Percentiles rank a stretch among this genome's conserved stretches.
Conservation (phyloP, 1,140 invertebrate genomes). For the Stratiolaelaps scimitus region DNA sequence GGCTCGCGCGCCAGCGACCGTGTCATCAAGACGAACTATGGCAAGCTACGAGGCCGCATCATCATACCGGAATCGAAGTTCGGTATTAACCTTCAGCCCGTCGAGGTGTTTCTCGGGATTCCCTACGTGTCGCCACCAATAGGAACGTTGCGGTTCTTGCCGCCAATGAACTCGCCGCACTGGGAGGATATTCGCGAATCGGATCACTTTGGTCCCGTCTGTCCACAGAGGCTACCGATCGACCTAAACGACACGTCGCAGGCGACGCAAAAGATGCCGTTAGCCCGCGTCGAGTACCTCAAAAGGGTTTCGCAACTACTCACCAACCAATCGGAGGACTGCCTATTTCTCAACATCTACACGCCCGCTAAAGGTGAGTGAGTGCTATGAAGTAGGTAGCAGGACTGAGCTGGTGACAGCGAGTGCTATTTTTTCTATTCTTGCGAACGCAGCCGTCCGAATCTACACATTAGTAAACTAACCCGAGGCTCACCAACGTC, state of each 20-base stretch:
- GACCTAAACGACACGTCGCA: conserved; percentile 58
- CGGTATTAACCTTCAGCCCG: conserved; percentile 37
- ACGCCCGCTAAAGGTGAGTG: conserved; percentile 77
- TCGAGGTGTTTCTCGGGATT: conserved; percentile 49
- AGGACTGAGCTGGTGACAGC: no score
- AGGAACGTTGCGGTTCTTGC: conserved; percentile 53
- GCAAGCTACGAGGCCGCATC: conserved; percentile 43
- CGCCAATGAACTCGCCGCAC: conserved; percentile 52
- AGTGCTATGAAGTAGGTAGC: no score
- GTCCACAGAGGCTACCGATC: conserved; percentile 63
- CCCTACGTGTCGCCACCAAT: conserved; percentile 65
- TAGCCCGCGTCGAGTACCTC: conserved; percentile 61
- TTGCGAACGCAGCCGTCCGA: no score
- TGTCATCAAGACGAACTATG: conserved; percentile 52
- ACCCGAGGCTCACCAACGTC: no score
- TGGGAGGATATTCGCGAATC: conserved; percentile 61
- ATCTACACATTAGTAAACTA: no score
- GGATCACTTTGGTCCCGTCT: conserved; percentile 59
- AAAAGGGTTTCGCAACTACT: conserved; percentile 70
- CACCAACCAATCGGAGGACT: conserved; percentile 85
- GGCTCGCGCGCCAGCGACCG: conserved; percentile 41
- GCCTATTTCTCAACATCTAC: conserved; percentile 90
- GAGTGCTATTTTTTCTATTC: no score
- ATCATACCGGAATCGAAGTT: conserved; percentile 31
- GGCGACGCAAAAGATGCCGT: conserved; percentile 54